A percentile compares a stretch with the other conserved stretches of the same genome.
Conservation (phyloP, 2,797 vertebrate species). For the Enteromius radiatus region DNA sequence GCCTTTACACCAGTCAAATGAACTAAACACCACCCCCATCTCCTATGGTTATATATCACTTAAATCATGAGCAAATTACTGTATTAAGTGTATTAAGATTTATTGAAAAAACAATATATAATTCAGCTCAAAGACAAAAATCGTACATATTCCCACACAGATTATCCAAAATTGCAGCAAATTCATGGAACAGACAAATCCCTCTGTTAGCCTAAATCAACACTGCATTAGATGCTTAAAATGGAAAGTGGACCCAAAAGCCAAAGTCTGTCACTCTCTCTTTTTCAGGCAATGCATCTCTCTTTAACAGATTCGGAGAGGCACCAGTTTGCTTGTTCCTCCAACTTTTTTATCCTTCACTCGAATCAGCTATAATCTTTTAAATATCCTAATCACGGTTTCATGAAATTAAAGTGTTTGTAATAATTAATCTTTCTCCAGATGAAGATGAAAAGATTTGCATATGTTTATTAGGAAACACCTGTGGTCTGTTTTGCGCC, state of each 20-base stretch:
- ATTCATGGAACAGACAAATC: conserved; percentile 30
- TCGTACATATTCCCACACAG: conserved; percentile 22
- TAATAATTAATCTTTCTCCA: neutral
- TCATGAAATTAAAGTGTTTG: neutral
- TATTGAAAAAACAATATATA: neutral
- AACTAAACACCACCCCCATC: no score
- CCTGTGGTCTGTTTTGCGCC: neutral
- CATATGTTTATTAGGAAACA: neutral
- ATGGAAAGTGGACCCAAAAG: conserved; percentile 3
- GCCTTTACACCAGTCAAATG: no score
- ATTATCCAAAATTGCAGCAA: conserved; percentile 1
- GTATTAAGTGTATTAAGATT: neutral
- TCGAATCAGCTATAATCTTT: conserved; percentile 6
- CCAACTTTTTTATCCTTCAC: neutral
- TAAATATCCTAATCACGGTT: neutral
- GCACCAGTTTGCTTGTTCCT: neutral
- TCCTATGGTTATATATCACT: neutral
- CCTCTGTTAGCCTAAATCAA: conserved; percentile 5
- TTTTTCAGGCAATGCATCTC: neutral
- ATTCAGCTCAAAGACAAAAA: neutral
- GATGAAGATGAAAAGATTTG: conserved; percentile 9
- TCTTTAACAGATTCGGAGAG: neutral
- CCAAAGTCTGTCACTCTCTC: neutral
- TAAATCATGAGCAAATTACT: neutral
- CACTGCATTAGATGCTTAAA: neutral